Evolutionary conservation across 2,113 vertebrate species (phyloP).

Genomic region (Dasyprocta punctata): DNA sequence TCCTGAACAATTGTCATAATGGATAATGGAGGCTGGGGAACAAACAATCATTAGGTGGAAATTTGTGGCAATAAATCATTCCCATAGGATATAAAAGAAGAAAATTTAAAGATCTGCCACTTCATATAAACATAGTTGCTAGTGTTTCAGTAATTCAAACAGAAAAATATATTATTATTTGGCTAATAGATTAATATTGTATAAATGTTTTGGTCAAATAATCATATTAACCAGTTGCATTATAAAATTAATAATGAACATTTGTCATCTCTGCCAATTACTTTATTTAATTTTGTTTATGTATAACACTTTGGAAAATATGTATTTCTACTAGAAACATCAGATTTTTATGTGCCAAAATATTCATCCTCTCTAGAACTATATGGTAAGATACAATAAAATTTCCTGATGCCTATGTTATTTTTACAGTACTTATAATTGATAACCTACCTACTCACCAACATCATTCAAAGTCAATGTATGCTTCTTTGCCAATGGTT

Average conservation of each 20-base stretch:
- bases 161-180: neutral
- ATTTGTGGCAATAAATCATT: too few species aligned
- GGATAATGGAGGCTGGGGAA: too few species aligned
- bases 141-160: conserved; percentile 22
- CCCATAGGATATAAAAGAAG: too few species aligned
- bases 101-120: neutral
- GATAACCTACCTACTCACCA: neutral
- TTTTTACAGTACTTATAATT: neutral
- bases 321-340: neutral
- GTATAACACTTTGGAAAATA: neutral
- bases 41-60: too few species aligned
- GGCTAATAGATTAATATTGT: neutral
- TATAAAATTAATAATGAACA: neutral
- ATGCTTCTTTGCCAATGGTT: neutral
- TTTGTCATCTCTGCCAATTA: neutral
- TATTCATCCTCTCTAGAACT: neutral
- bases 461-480: neutral
- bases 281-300: neutral
- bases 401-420: too few species aligned
- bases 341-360: neutral
- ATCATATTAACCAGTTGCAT: too few species aligned
- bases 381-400: too few species aligned
- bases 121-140: neutral
- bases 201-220: neutral
- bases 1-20: too few species aligned